Evolutionary conservation across 2,888 invertebrate species (phyloP).

Genomic region (Ganaspis brasiliensis): DNA sequence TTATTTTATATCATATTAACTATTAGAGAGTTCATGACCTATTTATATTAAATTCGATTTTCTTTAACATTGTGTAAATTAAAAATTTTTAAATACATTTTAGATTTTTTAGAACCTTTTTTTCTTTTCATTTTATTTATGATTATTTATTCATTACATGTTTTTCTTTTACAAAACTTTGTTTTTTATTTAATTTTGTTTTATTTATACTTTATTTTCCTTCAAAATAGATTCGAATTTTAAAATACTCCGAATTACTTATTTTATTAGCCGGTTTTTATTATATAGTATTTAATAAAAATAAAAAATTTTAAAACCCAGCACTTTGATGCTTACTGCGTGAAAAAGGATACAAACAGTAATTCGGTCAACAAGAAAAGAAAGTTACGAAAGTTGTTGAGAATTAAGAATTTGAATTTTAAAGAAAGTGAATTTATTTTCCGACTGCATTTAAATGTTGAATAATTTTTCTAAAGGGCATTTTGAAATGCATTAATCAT

Average conservation of each 20-base stretch:
- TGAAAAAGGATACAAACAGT: neutral
- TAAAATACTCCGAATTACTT: neutral
- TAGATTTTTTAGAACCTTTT: too few relatives aligned
- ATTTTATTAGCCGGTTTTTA: too few relatives aligned
- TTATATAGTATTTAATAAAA: neutral
- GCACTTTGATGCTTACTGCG: slow-evolving; percentile 7
- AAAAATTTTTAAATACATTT: too few relatives aligned
- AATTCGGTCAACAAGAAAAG: slow-evolving; percentile 37
- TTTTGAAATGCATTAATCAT: slow-evolving; percentile 22
- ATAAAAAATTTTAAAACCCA: slow-evolving; percentile 53
- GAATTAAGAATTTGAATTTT: neutral
- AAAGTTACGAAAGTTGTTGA: slow-evolving; percentile 35
- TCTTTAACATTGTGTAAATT: too few relatives aligned
- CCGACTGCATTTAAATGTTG: neutral
- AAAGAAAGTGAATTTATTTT: neutral
- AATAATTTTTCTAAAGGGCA: neutral
- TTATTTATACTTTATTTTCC: neutral
- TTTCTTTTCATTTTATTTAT: too few relatives aligned
- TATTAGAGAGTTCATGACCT: too few relatives aligned
- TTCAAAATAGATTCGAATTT: neutral
- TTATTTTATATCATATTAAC: too few relatives aligned
- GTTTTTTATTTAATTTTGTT: neutral
- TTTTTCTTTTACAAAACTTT: neutral
- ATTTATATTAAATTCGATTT: too few relatives aligned
- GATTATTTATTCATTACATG: too few relatives aligned